Conservation (phyloP, 2,888 invertebrate species). For the Leptodirus hochenwartii region DNA sequence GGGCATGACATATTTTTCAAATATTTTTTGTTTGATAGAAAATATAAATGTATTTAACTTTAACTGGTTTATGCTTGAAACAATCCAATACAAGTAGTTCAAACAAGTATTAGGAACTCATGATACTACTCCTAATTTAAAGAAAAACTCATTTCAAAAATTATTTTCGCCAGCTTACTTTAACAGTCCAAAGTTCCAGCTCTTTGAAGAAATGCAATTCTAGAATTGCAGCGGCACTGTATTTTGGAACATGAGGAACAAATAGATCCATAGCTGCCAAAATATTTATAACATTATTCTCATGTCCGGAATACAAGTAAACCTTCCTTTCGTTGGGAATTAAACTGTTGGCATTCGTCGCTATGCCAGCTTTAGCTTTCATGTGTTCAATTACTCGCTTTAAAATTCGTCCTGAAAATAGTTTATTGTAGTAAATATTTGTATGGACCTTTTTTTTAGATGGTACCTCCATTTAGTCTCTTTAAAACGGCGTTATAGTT, state of each 20-base stretch:
- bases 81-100: no score
- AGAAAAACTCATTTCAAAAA: not conserved
- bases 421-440: not conserved
- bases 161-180: slow-evolving; percentile 16
- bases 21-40: no score
- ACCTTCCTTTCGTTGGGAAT: slow-evolving; percentile 21
- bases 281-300: slow-evolving; percentile 34
- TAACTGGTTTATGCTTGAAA: not conserved
- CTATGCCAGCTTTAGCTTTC: slow-evolving; percentile 15
- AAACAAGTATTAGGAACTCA: not conserved
- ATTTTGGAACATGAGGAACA: slow-evolving; percentile 25
- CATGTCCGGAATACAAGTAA: slow-evolving; percentile 34
- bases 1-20: no score
- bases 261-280: slow-evolving; percentile 30
- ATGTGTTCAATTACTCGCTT: slow-evolving; percentile 19
- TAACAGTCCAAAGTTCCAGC: slow-evolving; percentile 18
- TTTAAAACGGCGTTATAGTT: slow-evolving; percentile 23
- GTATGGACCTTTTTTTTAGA: not conserved
- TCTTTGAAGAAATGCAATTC: slow-evolving; percentile 19
- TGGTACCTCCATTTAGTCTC: slow-evolving; percentile 28
- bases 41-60: no score
- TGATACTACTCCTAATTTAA: not conserved
- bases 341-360: slow-evolving; percentile 19
- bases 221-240: slow-evolving; percentile 21
- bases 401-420: slow-evolving; percentile 19